Evolutionary conservation across 1,140 invertebrate species (phyloP).

Genomic region (Polyergus mexicanus): DNA sequence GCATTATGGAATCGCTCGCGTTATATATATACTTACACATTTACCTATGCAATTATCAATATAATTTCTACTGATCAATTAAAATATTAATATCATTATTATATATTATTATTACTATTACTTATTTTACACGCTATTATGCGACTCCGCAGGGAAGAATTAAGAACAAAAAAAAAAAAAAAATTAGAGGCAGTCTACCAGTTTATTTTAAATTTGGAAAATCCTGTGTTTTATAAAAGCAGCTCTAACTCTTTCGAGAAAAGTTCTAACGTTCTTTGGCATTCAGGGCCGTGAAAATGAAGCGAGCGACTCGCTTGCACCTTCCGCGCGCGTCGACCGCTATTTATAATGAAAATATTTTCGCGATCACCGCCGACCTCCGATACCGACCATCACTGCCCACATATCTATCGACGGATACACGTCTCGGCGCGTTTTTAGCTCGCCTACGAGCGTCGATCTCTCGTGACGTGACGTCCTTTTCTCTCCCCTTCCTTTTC

Average conservation of each 20-base stretch:
- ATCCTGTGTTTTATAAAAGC: neutral
- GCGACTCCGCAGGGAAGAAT: neutral
- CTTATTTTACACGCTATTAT: neutral
- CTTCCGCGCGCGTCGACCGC: conserved; percentile 69
- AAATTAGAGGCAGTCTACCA: too few relatives aligned
- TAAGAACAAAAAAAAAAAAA: neutral
- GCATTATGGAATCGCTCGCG: neutral
- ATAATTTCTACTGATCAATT: neutral
- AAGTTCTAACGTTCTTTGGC: conserved; percentile 19
- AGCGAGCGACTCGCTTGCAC: conserved; percentile 8
- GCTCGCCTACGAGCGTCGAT: conserved; percentile 72
- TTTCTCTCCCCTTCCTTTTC: conserved; percentile 41
- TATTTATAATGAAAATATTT: conserved; percentile 86
- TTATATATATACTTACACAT: too few relatives aligned
- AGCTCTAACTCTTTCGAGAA: neutral
- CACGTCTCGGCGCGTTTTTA: conserved; percentile 72
- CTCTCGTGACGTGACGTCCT: conserved; percentile 57
- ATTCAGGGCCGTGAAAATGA: conserved; percentile 56
- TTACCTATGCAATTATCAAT: neutral
- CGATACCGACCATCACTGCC: conserved; percentile 68
- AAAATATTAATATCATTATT: neutral
- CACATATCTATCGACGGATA: conserved; percentile 76
- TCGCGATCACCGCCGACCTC: conserved; percentile 66
- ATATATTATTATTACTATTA: neutral
- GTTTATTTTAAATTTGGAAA: neutral